Evolutionary conservation across 2,113 vertebrate genomes (phyloP).

Genomic region (Cromileptes altivelis): DNA sequence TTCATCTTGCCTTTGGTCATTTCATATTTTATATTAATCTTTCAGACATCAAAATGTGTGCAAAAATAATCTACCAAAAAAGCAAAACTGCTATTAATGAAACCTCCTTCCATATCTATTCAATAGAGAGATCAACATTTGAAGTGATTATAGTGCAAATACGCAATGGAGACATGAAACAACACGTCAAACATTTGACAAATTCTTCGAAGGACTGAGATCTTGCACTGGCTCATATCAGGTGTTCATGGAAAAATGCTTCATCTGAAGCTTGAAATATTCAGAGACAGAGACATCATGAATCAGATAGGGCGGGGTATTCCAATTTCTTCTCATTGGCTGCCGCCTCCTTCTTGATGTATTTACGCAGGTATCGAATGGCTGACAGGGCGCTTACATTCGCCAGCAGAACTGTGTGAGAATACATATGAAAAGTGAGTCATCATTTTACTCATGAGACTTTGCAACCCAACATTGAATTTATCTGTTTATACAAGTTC

Average conservation of each 20-base stretch:
- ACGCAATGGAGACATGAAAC: conserved; percentile 22
- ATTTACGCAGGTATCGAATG: conserved; percentile 92
- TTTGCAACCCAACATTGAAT: not conserved
- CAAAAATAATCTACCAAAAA: not conserved
- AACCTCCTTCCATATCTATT: conserved; percentile 2
- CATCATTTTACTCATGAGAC: not conserved
- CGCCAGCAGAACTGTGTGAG: conserved; percentile 91
- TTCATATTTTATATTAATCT: conserved; percentile 5
- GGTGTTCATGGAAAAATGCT: not conserved
- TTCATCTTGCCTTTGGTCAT: conserved; percentile 54
- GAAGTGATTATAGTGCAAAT: conserved; percentile 9
- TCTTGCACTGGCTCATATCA: not conserved
- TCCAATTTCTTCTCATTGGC: conserved; percentile 46
- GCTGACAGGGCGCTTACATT: conserved; percentile 94
- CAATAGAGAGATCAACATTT: not conserved
- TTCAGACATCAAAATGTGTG: conserved; percentile 1
- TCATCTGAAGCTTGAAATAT: not conserved
- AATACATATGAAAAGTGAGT: conserved; percentile 26
- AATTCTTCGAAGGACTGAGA: not conserved
- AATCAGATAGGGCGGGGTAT: conserved; percentile 2
- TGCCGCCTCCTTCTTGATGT: conserved; percentile 68
- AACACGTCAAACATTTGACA: conserved; percentile 11
- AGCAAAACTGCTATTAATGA: not conserved
- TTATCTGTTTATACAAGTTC: not conserved
- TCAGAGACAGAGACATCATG: conserved; percentile 26